Evolutionary conservation across 1,140 invertebrate species (phyloP), one percentile per base, ranked within the genome.

Genomic region (Zaprionus kolodkinae): DNA sequence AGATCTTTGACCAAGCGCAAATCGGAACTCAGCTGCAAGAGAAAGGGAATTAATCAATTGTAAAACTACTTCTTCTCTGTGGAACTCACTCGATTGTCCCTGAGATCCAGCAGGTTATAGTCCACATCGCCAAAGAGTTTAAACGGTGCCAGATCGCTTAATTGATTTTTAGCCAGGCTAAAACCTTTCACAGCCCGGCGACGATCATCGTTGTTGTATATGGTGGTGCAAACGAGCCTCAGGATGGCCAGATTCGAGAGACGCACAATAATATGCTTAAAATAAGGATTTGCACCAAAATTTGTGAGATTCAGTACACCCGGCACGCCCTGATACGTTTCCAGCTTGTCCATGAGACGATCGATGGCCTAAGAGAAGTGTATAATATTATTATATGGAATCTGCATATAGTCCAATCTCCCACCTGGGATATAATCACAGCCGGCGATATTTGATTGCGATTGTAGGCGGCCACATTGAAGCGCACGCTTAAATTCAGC

Each of bases 111-210:
- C 33, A 87, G 25, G 0, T 33, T 78, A 17, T 70, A 81, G 13
- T 87, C 77, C 5, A 72, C 33, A 60, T 89, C 81, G 0, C 70
- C 68, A 45, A 87, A 68, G 1, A 87, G 52, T 3, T 62, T 75
- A 1, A 87, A 27, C 0, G 78, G 77, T 0, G 21, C 43, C 12
- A 88, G 21, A 33, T 72, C 65, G 5, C 55, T 73, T 2, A 87
- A 67, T 5, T 65, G 17, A 70, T 87, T 87, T 1, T 72, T 35
- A 1, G 84, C 62, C n/a, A 87, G 36, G 17, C 66, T 80, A 13
- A 84, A 81, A 0, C 84, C 84, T 7, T 74, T 79, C 0, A 87
- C 36, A 12, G 59, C n/a, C 4, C 61, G 45, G 13, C 75, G 70
- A 6, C 65, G 59, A 9, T 78, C 73, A 6, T 67, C 56, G 30